Evolutionary conservation across 2,888 invertebrate genomes (phyloP).

Genomic region (Chalcosyrphus nemorum): DNA sequence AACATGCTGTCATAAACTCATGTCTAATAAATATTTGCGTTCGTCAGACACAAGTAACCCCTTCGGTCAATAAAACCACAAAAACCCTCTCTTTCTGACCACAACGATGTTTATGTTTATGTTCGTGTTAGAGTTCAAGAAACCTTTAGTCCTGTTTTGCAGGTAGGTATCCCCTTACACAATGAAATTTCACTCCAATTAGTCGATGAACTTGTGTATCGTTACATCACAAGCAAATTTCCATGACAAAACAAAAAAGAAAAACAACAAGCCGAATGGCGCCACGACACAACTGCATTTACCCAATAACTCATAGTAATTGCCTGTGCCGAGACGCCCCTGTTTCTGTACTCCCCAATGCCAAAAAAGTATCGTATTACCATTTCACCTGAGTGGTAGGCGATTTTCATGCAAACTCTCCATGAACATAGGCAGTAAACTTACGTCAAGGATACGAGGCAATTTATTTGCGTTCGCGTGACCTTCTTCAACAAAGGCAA

Average conservation of each 20-base stretch:
- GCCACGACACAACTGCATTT: slow-evolving; percentile 49
- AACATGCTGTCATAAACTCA: neutral
- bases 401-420: slow-evolving; percentile 53
- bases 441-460: slow-evolving; percentile 43
- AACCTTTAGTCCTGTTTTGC: slow-evolving; percentile 46
- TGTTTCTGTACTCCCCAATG: slow-evolving; percentile 15
- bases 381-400: slow-evolving; percentile 46
- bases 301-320: slow-evolving; percentile 48
- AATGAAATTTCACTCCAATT: slow-evolving; percentile 41
- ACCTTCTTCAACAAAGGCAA: slow-evolving; percentile 52
- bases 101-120: too few relatives aligned
- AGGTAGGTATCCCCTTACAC: slow-evolving; percentile 27
- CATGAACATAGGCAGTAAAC: neutral
- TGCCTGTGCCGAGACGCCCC: slow-evolving; percentile 20
- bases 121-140: slow-evolving; percentile 54
- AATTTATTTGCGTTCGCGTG: slow-evolving; percentile 61
- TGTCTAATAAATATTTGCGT: neutral
- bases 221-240: neutral
- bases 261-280: too few relatives aligned
- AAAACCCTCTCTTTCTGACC: neutral
- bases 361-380: slow-evolving; percentile 57
- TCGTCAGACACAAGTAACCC: neutral
- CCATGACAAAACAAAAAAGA: slow-evolving; percentile 34
- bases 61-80: slow-evolving; percentile 40
- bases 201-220: slow-evolving; percentile 54